Evolutionary conservation across 2,888 invertebrate genomes (phyloP).

Genomic region (Erannis defoliaria): DNA sequence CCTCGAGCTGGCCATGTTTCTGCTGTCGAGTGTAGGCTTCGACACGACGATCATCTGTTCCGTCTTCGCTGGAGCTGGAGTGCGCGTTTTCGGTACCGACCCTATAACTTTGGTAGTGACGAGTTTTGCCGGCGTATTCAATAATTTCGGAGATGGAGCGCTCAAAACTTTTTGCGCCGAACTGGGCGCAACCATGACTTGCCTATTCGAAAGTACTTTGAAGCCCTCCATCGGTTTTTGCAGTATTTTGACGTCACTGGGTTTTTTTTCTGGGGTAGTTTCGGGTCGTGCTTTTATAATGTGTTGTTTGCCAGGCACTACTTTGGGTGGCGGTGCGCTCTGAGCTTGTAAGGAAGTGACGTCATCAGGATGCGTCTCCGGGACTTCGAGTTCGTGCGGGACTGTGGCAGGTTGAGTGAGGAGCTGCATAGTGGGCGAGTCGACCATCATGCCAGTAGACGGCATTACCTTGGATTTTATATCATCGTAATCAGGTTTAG

Average conservation of each 20-base stretch:
- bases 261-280: conserved; percentile 63
- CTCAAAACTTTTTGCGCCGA: conserved; percentile 68
- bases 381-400: conserved; percentile 70
- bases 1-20: conserved; percentile 67
- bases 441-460: conserved; percentile 68
- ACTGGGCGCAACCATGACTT: conserved; percentile 72
- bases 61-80: conserved; percentile 57
- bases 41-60: conserved; percentile 83
- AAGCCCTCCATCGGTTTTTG: conserved; percentile 75
- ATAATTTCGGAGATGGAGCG: conserved; percentile 62
- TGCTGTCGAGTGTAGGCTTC: conserved; percentile 69
- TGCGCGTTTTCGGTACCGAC: conserved; percentile 67
- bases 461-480: conserved; percentile 68
- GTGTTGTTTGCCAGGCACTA: conserved; percentile 73
- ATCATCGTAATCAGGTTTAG: conserved; percentile 73
- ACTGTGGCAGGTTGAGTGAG: conserved; percentile 72
- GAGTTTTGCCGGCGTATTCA: conserved; percentile 71
- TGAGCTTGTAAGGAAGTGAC: conserved; percentile 66
- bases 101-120: conserved; percentile 80
- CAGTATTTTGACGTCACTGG: conserved; percentile 74
- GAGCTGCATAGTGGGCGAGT: conserved; percentile 76
- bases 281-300: conserved; percentile 76
- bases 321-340: conserved; percentile 63
- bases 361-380: conserved; percentile 70
- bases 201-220: conserved; percentile 77